phyloP scores from a whole-genome alignment of 53 echinoderm and acorn worm genomes.

The Holothuria leucospilota region DNA sequence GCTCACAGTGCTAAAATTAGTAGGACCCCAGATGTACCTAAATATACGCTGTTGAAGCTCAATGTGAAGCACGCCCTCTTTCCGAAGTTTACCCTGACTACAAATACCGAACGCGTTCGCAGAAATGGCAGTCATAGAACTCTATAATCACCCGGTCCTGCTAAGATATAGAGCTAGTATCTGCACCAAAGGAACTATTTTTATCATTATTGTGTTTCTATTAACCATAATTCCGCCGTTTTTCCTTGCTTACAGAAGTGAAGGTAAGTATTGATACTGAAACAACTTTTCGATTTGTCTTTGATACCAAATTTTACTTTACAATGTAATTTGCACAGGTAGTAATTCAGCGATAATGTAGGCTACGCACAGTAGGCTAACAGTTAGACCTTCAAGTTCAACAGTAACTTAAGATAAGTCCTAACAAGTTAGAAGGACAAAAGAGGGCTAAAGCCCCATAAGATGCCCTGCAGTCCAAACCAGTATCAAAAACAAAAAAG shows the following conservation, averaged over 20 bases:
- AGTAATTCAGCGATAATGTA: not conserved
- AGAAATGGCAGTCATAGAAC: slow-evolving; percentile 86
- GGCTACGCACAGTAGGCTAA: no score
- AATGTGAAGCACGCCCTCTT: no score
- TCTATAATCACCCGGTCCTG: slow-evolving; percentile 74
- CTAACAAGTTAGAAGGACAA: no score
- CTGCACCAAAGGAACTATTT: slow-evolving; percentile 84
- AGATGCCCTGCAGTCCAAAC: no score
- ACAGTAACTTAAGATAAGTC: no score
- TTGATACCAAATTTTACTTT: not conserved
- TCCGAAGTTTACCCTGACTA: no score
- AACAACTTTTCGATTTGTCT: slow-evolving; percentile 17
- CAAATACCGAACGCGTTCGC: not conserved
- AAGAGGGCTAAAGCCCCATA: no score
- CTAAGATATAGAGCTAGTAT: slow-evolving; percentile 80
- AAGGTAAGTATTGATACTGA: slow-evolving; percentile 56
- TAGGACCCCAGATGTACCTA: no score
- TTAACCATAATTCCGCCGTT: slow-evolving; percentile 85
- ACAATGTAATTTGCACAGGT: not conserved
- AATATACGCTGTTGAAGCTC: no score
- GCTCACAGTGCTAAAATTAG: no score
- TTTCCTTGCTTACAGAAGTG: slow-evolving; percentile 85
- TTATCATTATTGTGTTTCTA: slow-evolving; percentile 64
- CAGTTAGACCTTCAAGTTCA: no score
- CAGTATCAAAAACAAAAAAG: no score